phyloP scores from a whole-genome alignment of 2,797 vertebrate genomes.

The Spea hammondii region DNA sequence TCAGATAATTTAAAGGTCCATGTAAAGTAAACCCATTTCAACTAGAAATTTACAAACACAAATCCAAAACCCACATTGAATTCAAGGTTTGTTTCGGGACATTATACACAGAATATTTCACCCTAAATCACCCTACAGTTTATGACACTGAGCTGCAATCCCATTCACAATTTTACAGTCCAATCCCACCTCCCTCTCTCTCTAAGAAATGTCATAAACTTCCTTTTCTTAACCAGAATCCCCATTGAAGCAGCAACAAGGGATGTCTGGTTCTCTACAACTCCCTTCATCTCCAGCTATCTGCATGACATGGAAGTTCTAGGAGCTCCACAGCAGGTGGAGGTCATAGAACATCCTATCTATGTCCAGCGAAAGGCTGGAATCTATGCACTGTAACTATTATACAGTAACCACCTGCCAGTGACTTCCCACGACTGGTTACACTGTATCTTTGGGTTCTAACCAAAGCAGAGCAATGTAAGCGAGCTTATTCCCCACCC shows the following conservation, averaged over 20 bases:
- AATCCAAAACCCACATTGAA: no score
- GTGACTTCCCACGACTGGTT: background rate
- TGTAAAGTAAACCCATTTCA: no score
- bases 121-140: background rate
- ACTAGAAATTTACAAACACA: no score
- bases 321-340: background rate
- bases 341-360: background rate
- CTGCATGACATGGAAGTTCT: background rate
- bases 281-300: background rate
- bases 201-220: background rate
- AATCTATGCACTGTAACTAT: background rate
- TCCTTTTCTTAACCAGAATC: background rate
- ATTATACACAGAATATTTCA: background rate
- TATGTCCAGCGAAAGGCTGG: background rate
- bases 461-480: conserved; percentile 14
- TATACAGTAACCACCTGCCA: conserved; percentile 22
- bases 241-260: background rate
- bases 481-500: conserved; percentile 13
- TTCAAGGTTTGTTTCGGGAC: background rate
- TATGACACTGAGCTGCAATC: background rate
- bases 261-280: background rate
- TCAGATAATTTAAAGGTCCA: no score
- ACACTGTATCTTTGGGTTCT: conserved; percentile 15
- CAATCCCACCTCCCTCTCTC: background rate
- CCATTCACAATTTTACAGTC: background rate